Evolutionary conservation across 2,888 invertebrate genomes (phyloP).

Genomic region (Ditylenchus weischeri): DNA sequence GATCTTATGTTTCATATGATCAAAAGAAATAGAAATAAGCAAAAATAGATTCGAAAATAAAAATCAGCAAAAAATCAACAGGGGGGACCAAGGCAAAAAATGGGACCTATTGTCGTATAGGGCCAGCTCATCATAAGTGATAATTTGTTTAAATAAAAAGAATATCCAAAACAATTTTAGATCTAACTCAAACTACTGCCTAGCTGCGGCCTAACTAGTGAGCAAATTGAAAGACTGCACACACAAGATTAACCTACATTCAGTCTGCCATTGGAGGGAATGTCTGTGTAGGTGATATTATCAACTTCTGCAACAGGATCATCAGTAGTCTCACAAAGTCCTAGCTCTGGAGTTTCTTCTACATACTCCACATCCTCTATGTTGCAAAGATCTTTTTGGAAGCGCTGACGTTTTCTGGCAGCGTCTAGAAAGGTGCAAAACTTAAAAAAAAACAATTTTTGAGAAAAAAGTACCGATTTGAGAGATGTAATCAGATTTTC

Average conservation of each 20-base stretch:
- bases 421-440: conserved; percentile 1
- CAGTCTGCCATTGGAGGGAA: not conserved
- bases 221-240: not conserved
- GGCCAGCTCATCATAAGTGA: too few species aligned
- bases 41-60: too few species aligned
- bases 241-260: not conserved
- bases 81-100: too few species aligned
- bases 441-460: not conserved
- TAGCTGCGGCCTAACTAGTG: too few species aligned
- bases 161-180: too few species aligned
- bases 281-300: not conserved
- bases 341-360: not conserved
- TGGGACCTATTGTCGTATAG: too few species aligned
- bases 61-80: too few species aligned
- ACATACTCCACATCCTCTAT: conserved; percentile 1
- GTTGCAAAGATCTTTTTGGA: conserved; percentile 8
- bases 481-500: conserved; percentile 9
- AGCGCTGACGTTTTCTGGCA: conserved; percentile 13
- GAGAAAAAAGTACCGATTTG: conserved; percentile 8
- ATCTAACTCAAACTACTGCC: too few species aligned
- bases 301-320: not conserved
- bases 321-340: not conserved
- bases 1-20: too few species aligned
- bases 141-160: too few species aligned
- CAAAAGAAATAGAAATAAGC: too few species aligned